These are phyloP conservation scores for Listronotus oregonensis DNA, from an alignment of 1,140 invertebrate genomes.

Conservation along the genomic window DNA sequence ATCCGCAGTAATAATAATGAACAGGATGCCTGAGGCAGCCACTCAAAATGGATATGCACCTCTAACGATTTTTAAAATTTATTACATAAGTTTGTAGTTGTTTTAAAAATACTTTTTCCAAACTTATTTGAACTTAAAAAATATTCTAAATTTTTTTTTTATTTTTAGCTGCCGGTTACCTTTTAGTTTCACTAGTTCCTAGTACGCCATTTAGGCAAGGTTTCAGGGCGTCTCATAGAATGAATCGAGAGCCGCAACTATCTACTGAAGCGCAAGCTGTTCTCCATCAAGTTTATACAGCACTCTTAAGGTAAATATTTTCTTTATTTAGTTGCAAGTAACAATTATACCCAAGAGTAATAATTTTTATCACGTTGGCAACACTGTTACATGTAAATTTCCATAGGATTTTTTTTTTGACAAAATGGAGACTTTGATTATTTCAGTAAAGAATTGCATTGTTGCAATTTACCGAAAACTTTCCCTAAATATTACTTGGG, in stretches of 20 bases:
- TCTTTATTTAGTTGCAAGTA: neutral
- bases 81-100: too few species aligned
- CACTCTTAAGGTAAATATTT: constrained; percentile 61
- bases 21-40: too few species aligned
- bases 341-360: too few species aligned
- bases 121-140: too few species aligned
- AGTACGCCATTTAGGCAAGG: constrained; percentile 86
- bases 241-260: constrained; percentile 58
- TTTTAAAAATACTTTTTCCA: too few species aligned
- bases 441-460: neutral
- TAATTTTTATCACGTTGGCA: neutral
- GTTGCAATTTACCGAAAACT: too few species aligned
- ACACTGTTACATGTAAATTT: too few species aligned
- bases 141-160: neutral
- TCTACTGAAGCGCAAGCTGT: constrained; percentile 76
- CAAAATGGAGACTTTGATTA: neutral
- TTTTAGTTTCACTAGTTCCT: constrained; percentile 86
- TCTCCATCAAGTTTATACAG: constrained; percentile 84
- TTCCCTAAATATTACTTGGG: too few species aligned
- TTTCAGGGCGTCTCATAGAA: constrained; percentile 69
- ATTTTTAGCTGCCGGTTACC: constrained; percentile 75
- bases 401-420: neutral
- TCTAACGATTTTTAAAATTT: too few species aligned
- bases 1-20: too few species aligned
- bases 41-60: too few species aligned